Evolutionary conservation across 2,888 invertebrate species (phyloP), one percentile per base, ranked within the genome.

Genomic region (Meliscaeva auricollis): DNA sequence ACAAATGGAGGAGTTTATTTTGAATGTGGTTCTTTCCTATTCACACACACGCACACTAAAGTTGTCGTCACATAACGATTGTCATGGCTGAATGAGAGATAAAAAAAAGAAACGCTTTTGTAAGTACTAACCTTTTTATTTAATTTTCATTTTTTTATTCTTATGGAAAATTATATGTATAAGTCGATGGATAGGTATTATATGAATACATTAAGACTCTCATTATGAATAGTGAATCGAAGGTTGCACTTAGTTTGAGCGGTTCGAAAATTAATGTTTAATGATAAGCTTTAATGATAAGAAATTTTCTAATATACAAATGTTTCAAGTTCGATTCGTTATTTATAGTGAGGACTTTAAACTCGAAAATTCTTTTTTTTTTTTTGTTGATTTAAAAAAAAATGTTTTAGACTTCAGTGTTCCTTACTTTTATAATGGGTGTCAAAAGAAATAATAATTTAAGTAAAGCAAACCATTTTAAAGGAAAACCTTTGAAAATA

Each of bases 71-170:
- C 35, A 4, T 26, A 2, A 38, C 38, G 70, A 84, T 58, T 72
- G 69, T 69, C 35, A 60, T 30, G 35, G 35, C 69, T 64, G 76
- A 72, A 58, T 70, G 66, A 84, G 56, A 74, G 56, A 77, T 13
- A 58, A 74, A 44, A 84, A 64, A 77, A 48, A 77, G 13, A 56
- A 74, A 52, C 60, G 54, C 73, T 80, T 75, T 85, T 85, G 85
- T 85, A 85, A 85, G 85, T 85, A 85, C 85, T 81, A 80, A 70
- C 22, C 26, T 46, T 68, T 73, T 68, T 60, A 20, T 68, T 72
- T 68, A 79, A 35, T 38, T 60, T 56, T 69, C 17, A 20, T 20
- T 50, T 20, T n/a, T 41, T 8, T 62, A 44, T 44, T 30, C 30
- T 44, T 1, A 11, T 15, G 3, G 22, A 41, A 26, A 44, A 41